phyloP scores from a whole-genome alignment of 2,113 vertebrate species.

The Grammomys surdaster region DNA sequence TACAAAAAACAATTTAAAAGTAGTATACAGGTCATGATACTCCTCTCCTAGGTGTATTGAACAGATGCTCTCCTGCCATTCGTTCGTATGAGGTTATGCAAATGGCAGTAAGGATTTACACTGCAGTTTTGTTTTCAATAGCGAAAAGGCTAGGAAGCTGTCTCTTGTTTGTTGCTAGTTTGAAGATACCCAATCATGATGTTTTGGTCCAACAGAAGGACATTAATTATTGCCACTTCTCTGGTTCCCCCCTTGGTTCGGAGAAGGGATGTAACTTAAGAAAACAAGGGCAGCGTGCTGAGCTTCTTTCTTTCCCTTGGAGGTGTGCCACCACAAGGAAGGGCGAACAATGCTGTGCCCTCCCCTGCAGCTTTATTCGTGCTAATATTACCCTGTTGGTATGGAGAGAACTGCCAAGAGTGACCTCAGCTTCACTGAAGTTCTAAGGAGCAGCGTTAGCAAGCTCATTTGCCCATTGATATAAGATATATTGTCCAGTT shows the following conservation, averaged over 20 bases:
- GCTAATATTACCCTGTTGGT: not conserved
- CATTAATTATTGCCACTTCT: not conserved
- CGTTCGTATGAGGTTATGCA: not conserved
- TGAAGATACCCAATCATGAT: not conserved
- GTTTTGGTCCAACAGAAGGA: not conserved
- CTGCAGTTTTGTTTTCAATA: not conserved
- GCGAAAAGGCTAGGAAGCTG: not conserved
- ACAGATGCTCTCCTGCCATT: not conserved
- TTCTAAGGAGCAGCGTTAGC: not conserved
- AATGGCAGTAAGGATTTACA: not conserved
- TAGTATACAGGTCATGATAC: not conserved
- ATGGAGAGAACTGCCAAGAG: not conserved
- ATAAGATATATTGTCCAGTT: not conserved
- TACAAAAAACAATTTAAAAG: not conserved
- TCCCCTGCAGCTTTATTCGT: not conserved
- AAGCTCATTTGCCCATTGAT: not conserved
- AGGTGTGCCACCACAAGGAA: not conserved
- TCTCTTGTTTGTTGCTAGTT: not conserved
- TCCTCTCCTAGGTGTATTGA: not conserved
- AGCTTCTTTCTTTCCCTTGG: not conserved
- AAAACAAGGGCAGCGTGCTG: not conserved
- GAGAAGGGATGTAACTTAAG: not conserved
- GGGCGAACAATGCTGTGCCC: not conserved
- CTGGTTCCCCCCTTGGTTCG: not conserved
- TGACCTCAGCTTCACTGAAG: not conserved